A percentile compares a stretch with the other conserved stretches of the same genome.
Conservation (phyloP, 2,888 invertebrate genomes). For the Drosophila birchii region DNA sequence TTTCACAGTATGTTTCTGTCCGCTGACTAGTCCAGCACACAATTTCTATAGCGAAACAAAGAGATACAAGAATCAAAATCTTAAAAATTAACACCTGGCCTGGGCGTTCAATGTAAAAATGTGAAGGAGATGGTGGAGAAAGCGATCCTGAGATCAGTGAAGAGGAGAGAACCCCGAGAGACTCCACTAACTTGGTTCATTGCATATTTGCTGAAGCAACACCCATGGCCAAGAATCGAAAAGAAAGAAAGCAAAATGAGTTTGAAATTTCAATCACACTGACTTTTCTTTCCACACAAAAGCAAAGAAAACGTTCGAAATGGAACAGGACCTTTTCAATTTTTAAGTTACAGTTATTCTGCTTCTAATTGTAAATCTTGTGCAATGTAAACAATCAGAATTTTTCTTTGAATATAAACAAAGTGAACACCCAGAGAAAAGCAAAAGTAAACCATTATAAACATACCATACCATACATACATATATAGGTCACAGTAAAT, state of each 20-base stretch:
- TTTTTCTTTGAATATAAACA: conserved; percentile 82
- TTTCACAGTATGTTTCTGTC: conserved; percentile 67
- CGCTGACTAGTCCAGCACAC: conserved; percentile 77
- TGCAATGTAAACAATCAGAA: conserved; percentile 85
- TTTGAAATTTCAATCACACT: conserved; percentile 36
- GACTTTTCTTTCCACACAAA: conserved; percentile 39
- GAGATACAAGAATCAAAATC: conserved; percentile 57
- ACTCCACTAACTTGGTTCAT: not conserved
- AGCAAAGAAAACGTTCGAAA: conserved; percentile 48
- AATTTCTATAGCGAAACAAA: conserved; percentile 62
- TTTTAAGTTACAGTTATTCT: conserved; percentile 85
- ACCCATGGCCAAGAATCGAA: conserved; percentile 12
- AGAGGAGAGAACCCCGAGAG: not conserved
- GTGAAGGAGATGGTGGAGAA: conserved; percentile 8
- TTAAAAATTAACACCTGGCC: conserved; percentile 72
- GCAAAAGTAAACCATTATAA: conserved; percentile 39
- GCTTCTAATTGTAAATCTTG: conserved; percentile 85
- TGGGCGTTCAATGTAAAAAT: conserved; percentile 28
- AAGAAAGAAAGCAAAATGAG: conserved; percentile 21
- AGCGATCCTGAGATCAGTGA: not conserved
- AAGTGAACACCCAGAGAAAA: conserved; percentile 9
- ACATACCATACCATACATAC: conserved; percentile 30
- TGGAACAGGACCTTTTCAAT: conserved; percentile 74
- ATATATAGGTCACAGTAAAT: conserved; percentile 32
- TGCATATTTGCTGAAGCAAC: not conserved